Evolutionary conservation across 2,888 invertebrate genomes (phyloP).

Genomic region (Emesis castigata): DNA sequence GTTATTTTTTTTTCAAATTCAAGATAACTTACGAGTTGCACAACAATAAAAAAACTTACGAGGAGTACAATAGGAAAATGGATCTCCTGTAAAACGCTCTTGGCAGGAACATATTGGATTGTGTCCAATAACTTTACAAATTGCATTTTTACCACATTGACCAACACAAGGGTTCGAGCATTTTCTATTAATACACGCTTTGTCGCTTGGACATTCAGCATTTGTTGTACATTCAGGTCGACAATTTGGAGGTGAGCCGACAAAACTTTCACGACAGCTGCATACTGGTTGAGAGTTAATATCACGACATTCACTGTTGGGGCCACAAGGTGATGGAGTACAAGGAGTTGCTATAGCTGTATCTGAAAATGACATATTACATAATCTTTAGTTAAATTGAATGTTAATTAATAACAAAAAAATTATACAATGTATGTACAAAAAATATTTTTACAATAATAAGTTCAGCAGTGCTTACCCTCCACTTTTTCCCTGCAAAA

Average conservation of each 20-base stretch:
- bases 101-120: slow-evolving; percentile 95
- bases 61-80: slow-evolving; percentile 90
- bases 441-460: not conserved
- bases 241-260: slow-evolving; percentile 94
- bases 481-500: slow-evolving; percentile 86
- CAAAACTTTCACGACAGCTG: slow-evolving; percentile 91
- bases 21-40: not conserved
- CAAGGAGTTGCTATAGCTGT: slow-evolving; percentile 85
- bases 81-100: slow-evolving; percentile 93
- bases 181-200: slow-evolving; percentile 93
- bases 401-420: too few species aligned
- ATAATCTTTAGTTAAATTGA: not conserved
- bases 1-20: too few species aligned
- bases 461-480: slow-evolving; percentile 74
- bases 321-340: slow-evolving; percentile 94
- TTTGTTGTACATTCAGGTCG: slow-evolving; percentile 95
- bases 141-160: slow-evolving; percentile 94
- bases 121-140: slow-evolving; percentile 95
- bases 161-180: slow-evolving; percentile 95
- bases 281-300: slow-evolving; percentile 92
- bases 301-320: slow-evolving; percentile 93
- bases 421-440: too few species aligned
- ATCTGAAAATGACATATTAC: slow-evolving; percentile 74
- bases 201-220: slow-evolving; percentile 93
- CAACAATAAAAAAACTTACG: slow-evolving; percentile 74